Conservation (phyloP, 2,888 invertebrate species). For the Diaperis boleti region DNA sequence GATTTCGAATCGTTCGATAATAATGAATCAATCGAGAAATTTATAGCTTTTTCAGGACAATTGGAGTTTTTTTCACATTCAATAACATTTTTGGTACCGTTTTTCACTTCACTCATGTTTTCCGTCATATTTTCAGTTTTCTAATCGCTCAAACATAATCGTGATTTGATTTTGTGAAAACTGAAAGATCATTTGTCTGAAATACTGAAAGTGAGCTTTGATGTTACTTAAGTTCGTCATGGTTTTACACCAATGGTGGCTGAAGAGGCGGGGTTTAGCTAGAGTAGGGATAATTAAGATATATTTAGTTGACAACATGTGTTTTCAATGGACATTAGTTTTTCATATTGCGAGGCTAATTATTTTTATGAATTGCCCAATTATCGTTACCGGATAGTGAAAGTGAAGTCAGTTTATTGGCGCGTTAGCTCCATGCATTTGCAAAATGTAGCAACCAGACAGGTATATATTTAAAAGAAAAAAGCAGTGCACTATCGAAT, state of each 20-base stretch:
- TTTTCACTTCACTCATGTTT: conserved; percentile 27
- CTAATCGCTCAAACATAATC: background rate
- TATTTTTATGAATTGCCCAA: conserved; percentile 40
- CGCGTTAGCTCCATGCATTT: conserved; percentile 2
- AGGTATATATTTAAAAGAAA: too few species aligned
- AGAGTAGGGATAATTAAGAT: conserved; percentile 57
- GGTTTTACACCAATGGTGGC: conserved; percentile 49
- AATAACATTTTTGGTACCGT: background rate
- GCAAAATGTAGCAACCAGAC: background rate
- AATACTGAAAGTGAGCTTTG: conserved; percentile 45
- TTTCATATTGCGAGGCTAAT: conserved; percentile 22
- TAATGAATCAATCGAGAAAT: conserved; percentile 59
- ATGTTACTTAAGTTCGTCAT: conserved; percentile 34
- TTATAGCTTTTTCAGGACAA: conserved; percentile 49
- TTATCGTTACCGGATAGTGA: conserved; percentile 20
- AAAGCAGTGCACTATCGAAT: too few species aligned
- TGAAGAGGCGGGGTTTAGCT: conserved; percentile 45
- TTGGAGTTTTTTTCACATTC: conserved; percentile 31
- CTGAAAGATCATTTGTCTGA: conserved; percentile 39
- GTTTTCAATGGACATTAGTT: conserved; percentile 41
- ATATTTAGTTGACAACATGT: conserved; percentile 56
- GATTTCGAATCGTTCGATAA: conserved; percentile 41
- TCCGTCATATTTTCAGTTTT: conserved; percentile 7
- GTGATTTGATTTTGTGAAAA: conserved; percentile 26
- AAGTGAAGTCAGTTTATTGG: conserved; percentile 4